A percentile compares a stretch with the other conserved stretches of the same genome.
Evolutionary conservation across 30 jellyfish, hydroid and myxozoan species (phyloP).

Genomic region (Hydractinia echinata): DNA sequence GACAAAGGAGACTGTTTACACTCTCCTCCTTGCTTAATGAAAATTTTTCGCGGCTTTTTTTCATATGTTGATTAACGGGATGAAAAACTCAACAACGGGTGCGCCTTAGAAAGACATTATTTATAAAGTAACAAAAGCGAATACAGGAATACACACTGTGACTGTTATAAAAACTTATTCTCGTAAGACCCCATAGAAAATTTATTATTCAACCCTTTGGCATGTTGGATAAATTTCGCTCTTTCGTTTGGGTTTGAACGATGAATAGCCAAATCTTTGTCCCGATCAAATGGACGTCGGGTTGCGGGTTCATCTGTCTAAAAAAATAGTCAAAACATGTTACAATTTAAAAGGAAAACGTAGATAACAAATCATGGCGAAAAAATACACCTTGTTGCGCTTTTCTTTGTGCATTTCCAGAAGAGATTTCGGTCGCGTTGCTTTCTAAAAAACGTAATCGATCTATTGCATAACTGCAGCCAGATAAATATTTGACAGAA

Average conservation of each 20-base stretch:
- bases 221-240: slow-evolving; percentile 36
- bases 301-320: slow-evolving; percentile 53
- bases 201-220: slow-evolving; percentile 46
- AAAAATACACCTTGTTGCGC: slow-evolving; percentile 51
- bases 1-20: too few species aligned
- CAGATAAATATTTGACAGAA: neutral
- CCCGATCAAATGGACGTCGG: slow-evolving; percentile 68
- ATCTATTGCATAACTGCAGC: neutral
- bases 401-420: slow-evolving; percentile 74
- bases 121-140: too few species aligned
- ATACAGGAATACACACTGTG: neutral
- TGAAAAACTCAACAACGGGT: too few species aligned
- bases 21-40: too few species aligned
- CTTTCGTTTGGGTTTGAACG: slow-evolving; percentile 45
- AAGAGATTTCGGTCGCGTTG: slow-evolving; percentile 53
- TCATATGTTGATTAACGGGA: too few species aligned
- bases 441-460: slow-evolving; percentile 32
- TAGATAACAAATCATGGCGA: neutral
- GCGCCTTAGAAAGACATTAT: too few species aligned
- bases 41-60: too few species aligned
- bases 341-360: slow-evolving; percentile 2
- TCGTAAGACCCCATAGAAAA: slow-evolving; percentile 52
- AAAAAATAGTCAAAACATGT: neutral
- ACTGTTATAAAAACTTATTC: slow-evolving; percentile 48
- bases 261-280: slow-evolving; percentile 46